phyloP scores from a whole-genome alignment of 2,797 vertebrate species.

The Protosalanx chinensis region DNA sequence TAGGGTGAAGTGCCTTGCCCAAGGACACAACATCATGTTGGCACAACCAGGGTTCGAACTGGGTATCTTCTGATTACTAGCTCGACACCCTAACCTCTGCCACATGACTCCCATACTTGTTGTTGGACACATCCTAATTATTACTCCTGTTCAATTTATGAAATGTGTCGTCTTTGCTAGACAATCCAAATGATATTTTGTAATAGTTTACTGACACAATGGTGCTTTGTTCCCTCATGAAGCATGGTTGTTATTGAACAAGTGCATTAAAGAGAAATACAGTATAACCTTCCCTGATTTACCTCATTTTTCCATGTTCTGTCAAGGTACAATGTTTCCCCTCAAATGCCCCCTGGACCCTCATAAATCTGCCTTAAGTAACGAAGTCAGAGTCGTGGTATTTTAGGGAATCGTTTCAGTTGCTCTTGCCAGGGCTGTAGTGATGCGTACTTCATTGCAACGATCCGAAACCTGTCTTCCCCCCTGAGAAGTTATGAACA shows the following conservation, averaged over 20 bases:
- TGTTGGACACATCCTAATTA: background rate
- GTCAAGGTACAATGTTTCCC: background rate
- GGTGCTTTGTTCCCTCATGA: background rate
- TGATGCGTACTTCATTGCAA: constrained; percentile 15
- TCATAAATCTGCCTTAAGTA: constrained; percentile 23
- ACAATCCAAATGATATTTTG: background rate
- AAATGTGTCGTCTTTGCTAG: background rate
- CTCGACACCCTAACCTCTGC: too few species aligned
- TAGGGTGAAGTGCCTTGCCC: too few species aligned
- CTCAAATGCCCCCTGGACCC: constrained; percentile 7
- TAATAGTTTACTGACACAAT: background rate
- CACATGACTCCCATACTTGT: background rate
- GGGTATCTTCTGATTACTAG: too few species aligned
- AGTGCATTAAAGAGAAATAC: background rate
- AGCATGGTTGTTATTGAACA: background rate
- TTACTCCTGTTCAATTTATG: background rate
- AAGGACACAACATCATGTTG: too few species aligned
- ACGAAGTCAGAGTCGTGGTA: constrained; percentile 30
- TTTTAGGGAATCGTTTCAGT: constrained; percentile 32
- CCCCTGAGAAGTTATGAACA: background rate
- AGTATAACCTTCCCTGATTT: background rate
- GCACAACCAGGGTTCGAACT: too few species aligned
- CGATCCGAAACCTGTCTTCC: too few species aligned
- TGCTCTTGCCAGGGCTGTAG: constrained; percentile 26
- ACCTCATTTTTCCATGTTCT: constrained; percentile 7